phyloP scores from a whole-genome alignment of 2,113 vertebrate species.

The Boulengeromyrus knoepffleri region DNA sequence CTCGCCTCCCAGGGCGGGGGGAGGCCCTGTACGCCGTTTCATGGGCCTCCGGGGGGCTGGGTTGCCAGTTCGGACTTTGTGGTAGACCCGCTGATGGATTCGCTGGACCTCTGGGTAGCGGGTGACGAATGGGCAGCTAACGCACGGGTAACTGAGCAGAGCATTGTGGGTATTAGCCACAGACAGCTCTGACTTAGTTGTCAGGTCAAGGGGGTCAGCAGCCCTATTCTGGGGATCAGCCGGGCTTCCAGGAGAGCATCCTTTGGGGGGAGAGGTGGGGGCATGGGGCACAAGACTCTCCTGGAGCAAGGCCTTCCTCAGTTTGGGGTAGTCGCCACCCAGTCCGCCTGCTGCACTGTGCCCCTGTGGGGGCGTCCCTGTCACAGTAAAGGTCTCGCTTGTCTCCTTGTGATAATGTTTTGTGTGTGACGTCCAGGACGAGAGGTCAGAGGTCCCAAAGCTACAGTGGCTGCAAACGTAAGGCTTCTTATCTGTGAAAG shows the following conservation, averaged over 20 bases:
- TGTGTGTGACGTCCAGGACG: slow-evolving; percentile 43
- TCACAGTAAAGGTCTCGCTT: background rate
- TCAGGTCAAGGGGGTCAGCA: slow-evolving; percentile 46
- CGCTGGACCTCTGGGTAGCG: slow-evolving; percentile 87
- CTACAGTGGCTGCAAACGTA: slow-evolving; percentile 59
- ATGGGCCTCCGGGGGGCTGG: slow-evolving; percentile 73
- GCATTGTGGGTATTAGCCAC: slow-evolving; percentile 31
- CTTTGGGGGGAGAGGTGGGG: slow-evolving; percentile 14
- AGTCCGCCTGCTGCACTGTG: background rate
- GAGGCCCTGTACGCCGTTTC: slow-evolving; percentile 84
- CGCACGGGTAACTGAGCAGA: slow-evolving; percentile 75
- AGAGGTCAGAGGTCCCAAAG: slow-evolving; percentile 56
- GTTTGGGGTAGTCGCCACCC: slow-evolving; percentile 53
- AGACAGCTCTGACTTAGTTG: slow-evolving; percentile 46
- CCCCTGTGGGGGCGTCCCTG: background rate
- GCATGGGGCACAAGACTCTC: slow-evolving; percentile 1
- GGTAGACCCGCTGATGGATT: slow-evolving; percentile 89
- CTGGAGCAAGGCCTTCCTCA: slow-evolving; percentile 62
- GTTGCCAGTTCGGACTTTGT: slow-evolving; percentile 73
- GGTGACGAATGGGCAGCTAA: slow-evolving; percentile 81
- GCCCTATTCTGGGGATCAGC: background rate
- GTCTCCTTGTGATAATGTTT: slow-evolving; percentile 35
- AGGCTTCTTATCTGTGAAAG: slow-evolving; percentile 69
- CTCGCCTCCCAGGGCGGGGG: slow-evolving; percentile 75
- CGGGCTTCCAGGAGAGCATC: background rate